phyloP scores from a whole-genome alignment of 1,140 invertebrate species.

The Trichonephila clavata region DNA sequence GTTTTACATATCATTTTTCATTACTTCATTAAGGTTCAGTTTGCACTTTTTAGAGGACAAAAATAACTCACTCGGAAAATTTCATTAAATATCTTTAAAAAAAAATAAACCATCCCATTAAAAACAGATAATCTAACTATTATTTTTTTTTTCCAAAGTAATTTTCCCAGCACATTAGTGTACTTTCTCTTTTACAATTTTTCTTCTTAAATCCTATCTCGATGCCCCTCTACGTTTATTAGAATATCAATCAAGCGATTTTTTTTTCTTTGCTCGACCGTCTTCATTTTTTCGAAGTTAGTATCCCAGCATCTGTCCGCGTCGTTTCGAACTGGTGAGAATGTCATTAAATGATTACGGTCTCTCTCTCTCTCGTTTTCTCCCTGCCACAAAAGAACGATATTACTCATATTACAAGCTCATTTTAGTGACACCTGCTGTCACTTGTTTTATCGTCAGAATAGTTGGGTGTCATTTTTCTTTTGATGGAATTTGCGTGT shows the following conservation, averaged over 20 bases:
- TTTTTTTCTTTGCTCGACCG: too few relatives aligned
- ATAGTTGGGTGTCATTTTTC: not conserved
- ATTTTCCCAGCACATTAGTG: not conserved
- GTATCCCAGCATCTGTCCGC: not conserved
- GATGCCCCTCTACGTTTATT: not conserved
- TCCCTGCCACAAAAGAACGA: not conserved
- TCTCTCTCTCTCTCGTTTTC: not conserved
- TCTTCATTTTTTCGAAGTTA: not conserved
- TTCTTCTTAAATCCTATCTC: not conserved
- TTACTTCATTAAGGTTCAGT: too few relatives aligned
- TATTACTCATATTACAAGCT: not conserved
- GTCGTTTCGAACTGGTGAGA: not conserved
- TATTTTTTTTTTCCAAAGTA: not conserved
- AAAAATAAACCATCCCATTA: too few relatives aligned
- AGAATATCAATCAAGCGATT: not conserved
- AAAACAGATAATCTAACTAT: too few relatives aligned
- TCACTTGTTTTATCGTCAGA: not conserved
- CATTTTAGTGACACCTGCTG: not conserved
- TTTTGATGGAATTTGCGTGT: too few relatives aligned
- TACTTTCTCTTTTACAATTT: not conserved
- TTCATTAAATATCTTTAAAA: too few relatives aligned
- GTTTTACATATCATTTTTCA: too few relatives aligned
- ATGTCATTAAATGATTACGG: conserved; percentile 26
- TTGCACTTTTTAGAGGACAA: too few relatives aligned
- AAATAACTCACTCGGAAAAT: too few relatives aligned